Evolutionary conservation across 2,113 vertebrate species (phyloP).

Genomic region (Connochaetes taurinus): DNA sequence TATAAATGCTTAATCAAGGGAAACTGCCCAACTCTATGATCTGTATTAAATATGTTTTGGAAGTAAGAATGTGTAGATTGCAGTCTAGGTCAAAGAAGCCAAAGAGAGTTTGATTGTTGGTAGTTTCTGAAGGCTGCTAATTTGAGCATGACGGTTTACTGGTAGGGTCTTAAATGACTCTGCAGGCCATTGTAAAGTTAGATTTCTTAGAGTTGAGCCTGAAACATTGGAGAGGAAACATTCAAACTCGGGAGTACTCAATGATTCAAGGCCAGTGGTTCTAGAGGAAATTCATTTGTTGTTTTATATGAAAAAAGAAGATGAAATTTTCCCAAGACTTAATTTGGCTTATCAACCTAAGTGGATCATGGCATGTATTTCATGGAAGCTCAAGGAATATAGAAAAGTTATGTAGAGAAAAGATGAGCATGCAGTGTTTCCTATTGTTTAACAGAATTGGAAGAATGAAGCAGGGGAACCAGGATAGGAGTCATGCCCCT

Average conservation of each 20-base stretch:
- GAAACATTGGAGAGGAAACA: neutral
- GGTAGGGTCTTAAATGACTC: neutral
- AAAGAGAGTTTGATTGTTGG: neutral
- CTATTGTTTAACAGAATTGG: neutral
- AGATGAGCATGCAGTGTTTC: neutral
- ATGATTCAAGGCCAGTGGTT: neutral
- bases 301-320: slow-evolving; percentile 5
- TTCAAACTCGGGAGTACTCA: neutral
- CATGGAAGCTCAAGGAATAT: slow-evolving; percentile 16
- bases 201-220: neutral
- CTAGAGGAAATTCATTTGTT: neutral
- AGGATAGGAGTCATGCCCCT: slow-evolving; percentile 11
- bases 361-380: slow-evolving; percentile 29
- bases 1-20: neutral
- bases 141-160: neutral
- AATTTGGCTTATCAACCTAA: slow-evolving; percentile 11
- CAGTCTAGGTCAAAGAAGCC: slow-evolving; percentile 21
- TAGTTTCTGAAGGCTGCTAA: slow-evolving; percentile 3
- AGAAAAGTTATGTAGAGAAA: neutral
- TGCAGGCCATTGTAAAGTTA: neutral
- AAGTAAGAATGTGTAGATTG: neutral
- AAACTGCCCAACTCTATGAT: neutral
- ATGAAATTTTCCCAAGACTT: neutral
- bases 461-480: slow-evolving; percentile 21
- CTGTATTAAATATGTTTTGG: neutral